These are phyloP conservation scores for Corythaixoides concolor DNA, from an alignment of 2,113 vertebrate genomes.

Conservation along the genomic window DNA sequence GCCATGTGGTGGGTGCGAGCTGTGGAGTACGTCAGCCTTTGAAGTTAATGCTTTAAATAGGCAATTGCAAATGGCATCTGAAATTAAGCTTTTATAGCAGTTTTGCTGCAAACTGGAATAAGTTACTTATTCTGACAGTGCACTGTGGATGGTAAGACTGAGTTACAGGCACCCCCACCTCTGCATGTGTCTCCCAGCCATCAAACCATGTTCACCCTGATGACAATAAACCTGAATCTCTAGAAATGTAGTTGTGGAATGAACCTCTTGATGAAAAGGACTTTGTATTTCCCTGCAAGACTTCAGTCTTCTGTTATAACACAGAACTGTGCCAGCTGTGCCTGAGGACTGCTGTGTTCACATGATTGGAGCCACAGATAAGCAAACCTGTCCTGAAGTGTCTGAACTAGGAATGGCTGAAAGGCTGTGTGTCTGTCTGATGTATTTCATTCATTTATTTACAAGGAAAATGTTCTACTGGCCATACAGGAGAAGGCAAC, in stretches of 20 bases:
- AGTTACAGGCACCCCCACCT: not conserved
- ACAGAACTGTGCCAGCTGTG: not conserved
- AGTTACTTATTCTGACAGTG: not conserved
- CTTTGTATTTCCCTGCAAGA: not conserved
- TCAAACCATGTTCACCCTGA: not conserved
- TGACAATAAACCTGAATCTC: not conserved
- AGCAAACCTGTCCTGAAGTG: not conserved
- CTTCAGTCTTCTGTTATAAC: not conserved
- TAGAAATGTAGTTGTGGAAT: not conserved
- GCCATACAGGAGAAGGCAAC: not conserved
- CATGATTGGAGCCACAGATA: not conserved
- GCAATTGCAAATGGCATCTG: not conserved
- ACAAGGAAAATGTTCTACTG: not conserved
- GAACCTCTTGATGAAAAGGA: not conserved
- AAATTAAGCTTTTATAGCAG: not conserved
- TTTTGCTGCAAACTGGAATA: not conserved
- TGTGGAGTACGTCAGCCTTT: conserved; percentile 1
- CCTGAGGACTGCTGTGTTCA: not conserved
- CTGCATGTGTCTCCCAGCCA: not conserved
- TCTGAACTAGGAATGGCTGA: not conserved
- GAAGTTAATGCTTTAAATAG: conserved; percentile 28
- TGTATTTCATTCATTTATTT: not conserved
- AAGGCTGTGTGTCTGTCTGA: not conserved
- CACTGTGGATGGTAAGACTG: not conserved
- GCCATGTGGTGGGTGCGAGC: not conserved